These are phyloP conservation scores for Esox niger DNA, from an alignment of 2,113 vertebrate genomes.

Conservation along the genomic window DNA sequence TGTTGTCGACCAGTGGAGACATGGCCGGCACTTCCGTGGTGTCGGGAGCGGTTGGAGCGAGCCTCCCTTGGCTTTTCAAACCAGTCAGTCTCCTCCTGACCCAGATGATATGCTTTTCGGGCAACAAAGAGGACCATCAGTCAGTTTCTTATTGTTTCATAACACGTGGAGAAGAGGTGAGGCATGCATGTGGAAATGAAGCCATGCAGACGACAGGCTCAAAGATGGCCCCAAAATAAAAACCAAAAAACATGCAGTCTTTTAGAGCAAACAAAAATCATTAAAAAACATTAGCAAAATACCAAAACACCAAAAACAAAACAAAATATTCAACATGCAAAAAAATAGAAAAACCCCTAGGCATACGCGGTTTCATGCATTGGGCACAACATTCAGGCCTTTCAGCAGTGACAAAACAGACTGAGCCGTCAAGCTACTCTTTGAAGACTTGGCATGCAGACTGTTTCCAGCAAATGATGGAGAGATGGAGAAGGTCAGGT, in stretches of 20 bases:
- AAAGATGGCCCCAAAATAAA: constrained; percentile 63
- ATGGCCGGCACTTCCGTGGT: constrained; percentile 83
- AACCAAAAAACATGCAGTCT: constrained; percentile 61
- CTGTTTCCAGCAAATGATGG: constrained; percentile 34
- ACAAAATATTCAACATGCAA: constrained; percentile 44
- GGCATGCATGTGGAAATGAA: constrained; percentile 73
- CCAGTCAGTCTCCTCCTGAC: constrained; percentile 99
- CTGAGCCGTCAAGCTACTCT: constrained; percentile 32
- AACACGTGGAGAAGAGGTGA: constrained; percentile 27
- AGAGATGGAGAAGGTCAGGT: constrained; percentile 35
- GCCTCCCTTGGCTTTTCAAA: constrained; percentile 98
- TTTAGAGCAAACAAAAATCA: constrained; percentile 22
- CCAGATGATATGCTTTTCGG: constrained; percentile 97
- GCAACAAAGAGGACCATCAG: constrained; percentile 85
- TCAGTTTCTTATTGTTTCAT: constrained; percentile 65
- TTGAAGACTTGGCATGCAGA: constrained; percentile 65
- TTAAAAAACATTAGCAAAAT: constrained; percentile 26
- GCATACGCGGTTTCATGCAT: constrained; percentile 64
- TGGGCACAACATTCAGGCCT: constrained; percentile 32
- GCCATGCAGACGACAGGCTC: constrained; percentile 79
- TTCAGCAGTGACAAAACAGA: constrained; percentile 33
- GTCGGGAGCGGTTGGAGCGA: constrained; percentile 89
- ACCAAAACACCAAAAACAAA: constrained; percentile 35
- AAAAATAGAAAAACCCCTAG: constrained; percentile 60
- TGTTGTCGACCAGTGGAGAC: constrained; percentile 83